These are phyloP conservation scores for Caerostris extrusa DNA, from an alignment of 1,140 invertebrate species.

Conservation along the genomic window DNA sequence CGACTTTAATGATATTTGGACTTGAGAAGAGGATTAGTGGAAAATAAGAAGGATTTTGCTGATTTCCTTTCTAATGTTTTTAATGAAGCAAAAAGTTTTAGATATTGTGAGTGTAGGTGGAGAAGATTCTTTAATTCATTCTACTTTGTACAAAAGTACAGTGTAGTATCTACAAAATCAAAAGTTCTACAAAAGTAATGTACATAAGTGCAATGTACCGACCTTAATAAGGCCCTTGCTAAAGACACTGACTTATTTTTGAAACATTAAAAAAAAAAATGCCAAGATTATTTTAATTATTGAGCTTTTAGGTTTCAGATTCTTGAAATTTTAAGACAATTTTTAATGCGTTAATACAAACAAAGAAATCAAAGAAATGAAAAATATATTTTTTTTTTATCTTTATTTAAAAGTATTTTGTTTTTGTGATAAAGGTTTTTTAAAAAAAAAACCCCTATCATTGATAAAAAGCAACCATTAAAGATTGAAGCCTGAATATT, in stretches of 20 bases:
- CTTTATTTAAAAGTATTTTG: too few relatives aligned
- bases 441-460: background rate
- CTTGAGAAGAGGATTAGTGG: slow-evolving; percentile 60
- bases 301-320: too few relatives aligned
- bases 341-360: too few relatives aligned
- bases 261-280: too few relatives aligned
- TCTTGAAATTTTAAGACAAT: too few relatives aligned
- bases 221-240: background rate
- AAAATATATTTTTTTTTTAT: too few relatives aligned
- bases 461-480: background rate
- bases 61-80: slow-evolving; percentile 69
- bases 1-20: slow-evolving; percentile 56
- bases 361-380: too few relatives aligned
- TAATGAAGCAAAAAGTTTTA: slow-evolving; percentile 54
- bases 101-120: background rate
- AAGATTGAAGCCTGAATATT: background rate
- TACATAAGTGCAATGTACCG: background rate
- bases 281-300: too few relatives aligned
- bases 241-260: background rate
- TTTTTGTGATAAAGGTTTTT: too few relatives aligned
- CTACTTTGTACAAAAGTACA: background rate
- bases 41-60: slow-evolving; percentile 49
- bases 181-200: too few relatives aligned
- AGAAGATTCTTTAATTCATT: slow-evolving; percentile 54
- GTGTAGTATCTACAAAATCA: too few relatives aligned